Evolutionary conservation across 2,797 vertebrate species (phyloP).

Genomic region (Loriculus beryllinus): DNA sequence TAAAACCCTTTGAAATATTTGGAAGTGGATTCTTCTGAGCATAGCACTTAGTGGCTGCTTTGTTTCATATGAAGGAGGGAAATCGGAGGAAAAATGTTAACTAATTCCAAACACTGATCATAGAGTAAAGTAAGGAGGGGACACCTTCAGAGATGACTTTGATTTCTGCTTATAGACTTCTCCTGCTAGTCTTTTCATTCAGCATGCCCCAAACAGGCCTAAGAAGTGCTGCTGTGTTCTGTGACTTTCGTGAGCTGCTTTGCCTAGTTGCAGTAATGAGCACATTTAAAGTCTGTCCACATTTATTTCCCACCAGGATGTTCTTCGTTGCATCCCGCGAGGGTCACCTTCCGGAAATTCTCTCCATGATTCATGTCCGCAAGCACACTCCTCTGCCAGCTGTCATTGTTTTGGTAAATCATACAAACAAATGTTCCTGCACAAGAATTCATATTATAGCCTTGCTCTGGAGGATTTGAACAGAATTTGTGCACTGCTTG

Average conservation of each 20-base stretch:
- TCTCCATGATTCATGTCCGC: constrained; percentile 94
- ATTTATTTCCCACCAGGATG: constrained; percentile 83
- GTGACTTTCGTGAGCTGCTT: constrained; percentile 49
- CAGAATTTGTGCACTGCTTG: constrained; percentile 36
- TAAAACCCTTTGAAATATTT: background rate
- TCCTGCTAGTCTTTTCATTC: background rate
- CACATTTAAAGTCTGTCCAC: constrained; percentile 66
- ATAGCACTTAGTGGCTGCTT: background rate
- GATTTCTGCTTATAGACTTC: background rate
- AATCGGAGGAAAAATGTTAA: background rate
- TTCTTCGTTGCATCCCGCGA: constrained; percentile 95
- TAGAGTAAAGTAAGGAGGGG: background rate
- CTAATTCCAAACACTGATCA: background rate
- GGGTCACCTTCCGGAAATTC: constrained; percentile 93
- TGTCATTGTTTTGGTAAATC: constrained; percentile 91
- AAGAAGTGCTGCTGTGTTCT: constrained; percentile 8
- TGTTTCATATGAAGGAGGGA: background rate
- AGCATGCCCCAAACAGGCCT: background rate
- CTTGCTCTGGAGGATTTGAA: constrained; percentile 7
- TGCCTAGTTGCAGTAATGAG: constrained; percentile 53
- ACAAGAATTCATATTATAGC: background rate
- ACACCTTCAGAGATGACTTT: background rate
- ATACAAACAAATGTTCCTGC: constrained; percentile 66
- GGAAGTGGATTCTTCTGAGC: background rate
- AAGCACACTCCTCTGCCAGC: constrained; percentile 94